Evolutionary conservation across 2,888 invertebrate species (phyloP).

Genomic region (Leptinotarsa juncta): DNA sequence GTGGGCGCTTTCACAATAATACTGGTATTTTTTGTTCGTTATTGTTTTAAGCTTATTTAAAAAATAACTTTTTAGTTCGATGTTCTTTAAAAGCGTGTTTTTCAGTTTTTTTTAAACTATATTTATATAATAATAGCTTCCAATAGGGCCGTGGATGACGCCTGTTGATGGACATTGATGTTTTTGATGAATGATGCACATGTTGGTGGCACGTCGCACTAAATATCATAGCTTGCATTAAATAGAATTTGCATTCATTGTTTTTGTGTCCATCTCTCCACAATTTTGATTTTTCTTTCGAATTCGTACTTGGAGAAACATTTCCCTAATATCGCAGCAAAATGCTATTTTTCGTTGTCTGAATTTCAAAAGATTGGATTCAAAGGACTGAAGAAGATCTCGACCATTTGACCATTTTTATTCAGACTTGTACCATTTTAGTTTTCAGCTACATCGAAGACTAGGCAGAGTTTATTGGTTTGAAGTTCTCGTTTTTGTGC

Average conservation of each 20-base stretch:
- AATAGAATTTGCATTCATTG: background rate
- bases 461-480: background rate
- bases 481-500: slow-evolving; percentile 7
- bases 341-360: background rate
- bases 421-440: background rate
- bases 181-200: background rate
- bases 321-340: background rate
- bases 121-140: background rate
- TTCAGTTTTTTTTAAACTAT: no score
- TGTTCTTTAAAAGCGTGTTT: no score
- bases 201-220: background rate
- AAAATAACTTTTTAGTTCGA: no score
- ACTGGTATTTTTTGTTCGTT: no score
- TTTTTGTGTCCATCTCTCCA: background rate
- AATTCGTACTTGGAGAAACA: background rate
- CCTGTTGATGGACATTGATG: slow-evolving; percentile 11
- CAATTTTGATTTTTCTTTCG: background rate
- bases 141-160: background rate
- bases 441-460: background rate
- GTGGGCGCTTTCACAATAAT: no score
- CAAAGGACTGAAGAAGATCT: background rate
- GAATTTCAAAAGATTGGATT: background rate
- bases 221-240: background rate
- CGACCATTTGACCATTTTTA: background rate
- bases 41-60: no score